Conservation (phyloP, 2,888 invertebrate genomes). For the Brenthis daphne region DNA sequence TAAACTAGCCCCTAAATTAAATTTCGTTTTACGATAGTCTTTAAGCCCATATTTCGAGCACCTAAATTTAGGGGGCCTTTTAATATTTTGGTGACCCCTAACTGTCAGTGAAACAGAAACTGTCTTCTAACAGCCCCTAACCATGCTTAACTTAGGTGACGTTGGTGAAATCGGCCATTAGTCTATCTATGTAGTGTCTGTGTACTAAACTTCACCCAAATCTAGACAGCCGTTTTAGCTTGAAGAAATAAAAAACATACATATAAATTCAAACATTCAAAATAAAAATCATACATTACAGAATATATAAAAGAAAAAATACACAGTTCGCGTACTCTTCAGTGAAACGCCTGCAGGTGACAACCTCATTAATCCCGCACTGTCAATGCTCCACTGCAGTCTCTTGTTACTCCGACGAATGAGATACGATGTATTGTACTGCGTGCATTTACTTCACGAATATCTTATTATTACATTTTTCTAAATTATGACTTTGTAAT, state of each 20-base stretch:
- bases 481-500: background rate
- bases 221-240: too few species aligned
- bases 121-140: too few species aligned
- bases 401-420: slow-evolving; percentile 34
- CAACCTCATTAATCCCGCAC: slow-evolving; percentile 38
- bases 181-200: background rate
- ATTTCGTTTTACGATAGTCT: too few species aligned
- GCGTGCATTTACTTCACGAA: slow-evolving; percentile 7
- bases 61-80: too few species aligned
- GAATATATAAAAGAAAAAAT: slow-evolving; percentile 32
- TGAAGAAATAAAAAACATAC: too few species aligned
- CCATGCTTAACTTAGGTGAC: too few species aligned
- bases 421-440: slow-evolving; percentile 35
- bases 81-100: too few species aligned
- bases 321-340: slow-evolving; percentile 27
- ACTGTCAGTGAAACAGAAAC: too few species aligned
- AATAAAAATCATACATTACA: slow-evolving; percentile 15
- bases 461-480: slow-evolving; percentile 9
- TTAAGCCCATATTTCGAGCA: too few species aligned
- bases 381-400: slow-evolving; percentile 40
- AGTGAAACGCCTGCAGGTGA: slow-evolving; percentile 35
- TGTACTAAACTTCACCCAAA: too few species aligned
- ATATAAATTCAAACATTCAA: slow-evolving; percentile 5
- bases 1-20: too few species aligned
- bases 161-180: too few species aligned